Conservation (phyloP, 2,113 vertebrate species). For the Bubo bubo region DNA sequence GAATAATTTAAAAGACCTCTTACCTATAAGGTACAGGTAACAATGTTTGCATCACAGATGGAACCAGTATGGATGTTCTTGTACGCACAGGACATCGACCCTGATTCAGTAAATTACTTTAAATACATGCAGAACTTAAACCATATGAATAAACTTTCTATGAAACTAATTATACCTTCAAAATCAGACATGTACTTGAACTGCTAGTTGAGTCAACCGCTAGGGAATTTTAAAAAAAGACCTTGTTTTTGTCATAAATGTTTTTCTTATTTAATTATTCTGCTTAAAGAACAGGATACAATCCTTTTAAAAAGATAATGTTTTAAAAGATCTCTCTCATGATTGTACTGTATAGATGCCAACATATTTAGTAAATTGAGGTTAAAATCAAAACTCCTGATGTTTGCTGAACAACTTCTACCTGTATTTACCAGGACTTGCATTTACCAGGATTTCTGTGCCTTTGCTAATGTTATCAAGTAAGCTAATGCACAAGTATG, state of each 20-base stretch:
- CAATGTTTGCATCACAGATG: background rate
- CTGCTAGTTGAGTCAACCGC: background rate
- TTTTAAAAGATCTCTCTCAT: background rate
- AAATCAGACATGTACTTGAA: background rate
- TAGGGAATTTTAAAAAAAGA: background rate
- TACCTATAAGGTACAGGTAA: background rate
- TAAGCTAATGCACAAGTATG: background rate
- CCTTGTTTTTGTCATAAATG: background rate
- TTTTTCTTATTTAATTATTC: background rate
- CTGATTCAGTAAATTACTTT: background rate
- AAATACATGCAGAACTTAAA: background rate
- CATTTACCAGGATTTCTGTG: background rate
- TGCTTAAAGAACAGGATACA: fast-evolving
- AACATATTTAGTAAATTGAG: background rate
- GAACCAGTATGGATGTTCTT: background rate
- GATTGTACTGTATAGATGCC: background rate
- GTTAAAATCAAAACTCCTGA: background rate
- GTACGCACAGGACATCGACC: too few relatives aligned
- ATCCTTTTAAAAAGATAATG: background rate
- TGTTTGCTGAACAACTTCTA: background rate
- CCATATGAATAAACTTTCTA: background rate
- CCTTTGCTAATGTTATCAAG: background rate
- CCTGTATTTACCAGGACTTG: background rate
- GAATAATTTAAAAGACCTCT: background rate
- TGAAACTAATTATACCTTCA: background rate